A percentile compares a stretch with the other conserved stretches of the same genome.
Conservation (phyloP, 2,797 vertebrate species). For the Pipistrellus nathusii region DNA sequence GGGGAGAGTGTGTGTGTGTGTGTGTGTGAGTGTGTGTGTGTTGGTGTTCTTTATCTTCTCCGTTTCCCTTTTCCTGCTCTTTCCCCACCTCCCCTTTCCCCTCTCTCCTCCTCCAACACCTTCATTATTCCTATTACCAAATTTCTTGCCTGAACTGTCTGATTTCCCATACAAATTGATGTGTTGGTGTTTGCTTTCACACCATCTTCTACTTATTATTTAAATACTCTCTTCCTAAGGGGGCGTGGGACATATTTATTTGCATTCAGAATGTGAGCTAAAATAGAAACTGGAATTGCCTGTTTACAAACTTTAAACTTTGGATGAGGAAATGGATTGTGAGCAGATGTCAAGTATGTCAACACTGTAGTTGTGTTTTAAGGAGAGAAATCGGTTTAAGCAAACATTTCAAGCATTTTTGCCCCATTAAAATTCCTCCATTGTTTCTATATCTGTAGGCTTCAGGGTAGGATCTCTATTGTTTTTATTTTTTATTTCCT, state of each 20-base stretch:
- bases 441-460: conserved; percentile 42
- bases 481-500: conserved; percentile 64
- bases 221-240: not conserved
- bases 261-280: not conserved
- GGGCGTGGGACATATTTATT: not conserved
- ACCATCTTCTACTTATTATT: not conserved
- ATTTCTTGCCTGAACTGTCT: not conserved
- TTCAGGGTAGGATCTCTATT: conserved; percentile 16
- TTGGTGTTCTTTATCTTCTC: not conserved
- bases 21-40: not conserved
- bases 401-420: conserved; percentile 10
- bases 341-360: conserved; percentile 25
- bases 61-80: not conserved
- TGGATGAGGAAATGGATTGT: not conserved
- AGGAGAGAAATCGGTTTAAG: conserved; percentile 39
- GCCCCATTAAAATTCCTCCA: conserved; percentile 44
- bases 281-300: conserved; percentile 50
- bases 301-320: conserved; percentile 43
- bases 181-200: not conserved
- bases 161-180: not conserved
- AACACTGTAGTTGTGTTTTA: not conserved
- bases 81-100: not conserved
- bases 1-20: not conserved
- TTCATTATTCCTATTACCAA: not conserved
- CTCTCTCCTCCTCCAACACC: not conserved